Percentiles rank a stretch among this genome's conserved stretches.
Evolutionary conservation across 2,888 invertebrate genomes (phyloP).

Genomic region (Drosophila greeni): DNA sequence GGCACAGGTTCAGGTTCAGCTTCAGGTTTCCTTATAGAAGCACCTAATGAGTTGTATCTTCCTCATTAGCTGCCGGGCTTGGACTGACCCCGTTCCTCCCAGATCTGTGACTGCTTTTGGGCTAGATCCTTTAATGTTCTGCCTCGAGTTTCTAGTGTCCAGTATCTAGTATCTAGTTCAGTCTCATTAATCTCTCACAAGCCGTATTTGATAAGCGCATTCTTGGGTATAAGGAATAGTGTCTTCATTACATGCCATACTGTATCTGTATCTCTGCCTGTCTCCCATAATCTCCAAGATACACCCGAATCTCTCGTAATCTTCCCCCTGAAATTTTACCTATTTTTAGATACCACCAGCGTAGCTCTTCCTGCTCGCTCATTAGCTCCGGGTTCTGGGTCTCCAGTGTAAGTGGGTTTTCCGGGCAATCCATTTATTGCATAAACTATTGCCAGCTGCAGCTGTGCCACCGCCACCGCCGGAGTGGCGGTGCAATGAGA

Average conservation of each 20-base stretch:
- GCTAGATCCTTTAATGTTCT: conserved; percentile 17
- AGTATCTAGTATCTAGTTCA: conserved; percentile 11
- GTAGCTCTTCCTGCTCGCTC: not conserved
- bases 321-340: not conserved
- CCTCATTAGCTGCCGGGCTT: conserved; percentile 53
- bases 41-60: conserved; percentile 6
- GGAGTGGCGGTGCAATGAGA: conserved; percentile 6
- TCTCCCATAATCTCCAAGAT: not conserved
- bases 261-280: not conserved
- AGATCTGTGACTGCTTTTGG: conserved; percentile 8
- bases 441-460: conserved; percentile 42
- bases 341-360: conserved; percentile 9
- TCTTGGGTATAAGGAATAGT: not conserved
- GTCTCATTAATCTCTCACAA: not conserved
- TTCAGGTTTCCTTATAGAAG: conserved; percentile 63
- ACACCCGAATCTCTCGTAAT: not conserved
- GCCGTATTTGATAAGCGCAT: conserved; percentile 4
- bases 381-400: conserved; percentile 2
- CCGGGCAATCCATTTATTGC: conserved; percentile 36
- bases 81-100: conserved; percentile 49
- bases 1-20: conserved; percentile 44
- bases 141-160: not conserved
- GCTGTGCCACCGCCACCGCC: conserved; percentile 14
- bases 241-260: not conserved
- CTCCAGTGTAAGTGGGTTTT: conserved; percentile 29